phyloP scores from a whole-genome alignment of 2,888 invertebrate species.

The Rhaphigaster nebulosa region DNA sequence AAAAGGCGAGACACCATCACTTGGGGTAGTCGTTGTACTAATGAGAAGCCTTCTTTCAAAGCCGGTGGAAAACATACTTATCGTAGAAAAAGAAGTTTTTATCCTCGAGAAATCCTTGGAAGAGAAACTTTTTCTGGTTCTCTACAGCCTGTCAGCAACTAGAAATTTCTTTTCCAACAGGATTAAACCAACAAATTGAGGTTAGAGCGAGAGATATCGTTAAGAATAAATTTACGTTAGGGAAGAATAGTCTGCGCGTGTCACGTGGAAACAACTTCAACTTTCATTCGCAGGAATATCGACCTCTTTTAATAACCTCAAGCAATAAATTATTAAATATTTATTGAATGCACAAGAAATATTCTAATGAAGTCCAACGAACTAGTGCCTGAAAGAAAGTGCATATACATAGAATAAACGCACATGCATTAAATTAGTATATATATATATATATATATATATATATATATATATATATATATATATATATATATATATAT shows the following conservation, averaged over 20 bases:
- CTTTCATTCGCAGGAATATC: not conserved
- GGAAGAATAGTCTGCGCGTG: not conserved
- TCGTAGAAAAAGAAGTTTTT: constrained; percentile 10
- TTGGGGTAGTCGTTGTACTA: not conserved
- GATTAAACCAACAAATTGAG: not conserved
- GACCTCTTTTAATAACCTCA: not conserved
- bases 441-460: too few species aligned
- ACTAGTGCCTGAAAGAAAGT: too few species aligned
- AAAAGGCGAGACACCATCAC: not conserved
- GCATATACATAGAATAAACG: too few species aligned
- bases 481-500: too few species aligned
- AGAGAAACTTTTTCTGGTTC: not conserved
- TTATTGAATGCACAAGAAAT: not conserved
- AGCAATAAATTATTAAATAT: not conserved
- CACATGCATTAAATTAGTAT: too few species aligned
- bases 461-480: too few species aligned
- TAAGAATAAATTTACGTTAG: not conserved
- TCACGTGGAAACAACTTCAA: not conserved
- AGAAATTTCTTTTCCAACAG: not conserved
- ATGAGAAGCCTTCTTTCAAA: constrained; percentile 39
- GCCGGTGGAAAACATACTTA: constrained; percentile 12
- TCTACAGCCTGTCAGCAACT: not conserved
- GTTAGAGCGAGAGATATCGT: not conserved
- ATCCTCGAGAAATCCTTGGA: not conserved
- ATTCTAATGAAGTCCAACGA: not conserved